Percentiles rank a stretch among this genome's conserved stretches.
These are phyloP conservation scores for Lysandra coridon DNA, from an alignment of 2,888 invertebrate genomes.

Conservation along the genomic window DNA sequence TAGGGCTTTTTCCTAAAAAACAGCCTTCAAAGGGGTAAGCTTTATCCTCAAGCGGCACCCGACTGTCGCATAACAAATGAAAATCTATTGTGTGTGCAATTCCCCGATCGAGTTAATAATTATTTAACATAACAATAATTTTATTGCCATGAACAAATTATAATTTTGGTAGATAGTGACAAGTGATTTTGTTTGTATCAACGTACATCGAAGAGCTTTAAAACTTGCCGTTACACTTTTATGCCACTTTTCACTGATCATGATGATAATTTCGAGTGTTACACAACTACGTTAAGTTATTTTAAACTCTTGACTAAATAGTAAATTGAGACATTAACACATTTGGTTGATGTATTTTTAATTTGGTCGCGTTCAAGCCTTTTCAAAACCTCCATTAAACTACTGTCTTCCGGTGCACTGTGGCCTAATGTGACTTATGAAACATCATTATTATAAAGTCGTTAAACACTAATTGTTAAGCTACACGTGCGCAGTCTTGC, in stretches of 20 bases:
- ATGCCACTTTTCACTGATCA: background rate
- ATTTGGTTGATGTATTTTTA: conserved; percentile 14
- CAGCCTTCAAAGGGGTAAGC: too few relatives aligned
- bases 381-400: conserved; percentile 1
- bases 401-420: conserved; percentile 2
- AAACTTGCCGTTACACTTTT: too few relatives aligned
- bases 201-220: too few relatives aligned
- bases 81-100: too few relatives aligned
- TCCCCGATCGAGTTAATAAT: too few relatives aligned
- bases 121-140: too few relatives aligned
- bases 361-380: background rate
- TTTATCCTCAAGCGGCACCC: too few relatives aligned
- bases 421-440: conserved; percentile 6
- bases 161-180: too few relatives aligned
- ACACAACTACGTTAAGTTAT: background rate
- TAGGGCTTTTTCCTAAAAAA: too few relatives aligned
- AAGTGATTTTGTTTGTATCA: too few relatives aligned
- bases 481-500: background rate
- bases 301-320: background rate
- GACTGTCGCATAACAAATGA: too few relatives aligned
- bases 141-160: too few relatives aligned
- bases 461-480: background rate
- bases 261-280: background rate
- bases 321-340: conserved; percentile 9
- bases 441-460: background rate